A percentile compares a stretch with the other conserved stretches of the same genome.
Conservation (phyloP, 2,888 invertebrate species). For the Xylota sylvarum region DNA sequence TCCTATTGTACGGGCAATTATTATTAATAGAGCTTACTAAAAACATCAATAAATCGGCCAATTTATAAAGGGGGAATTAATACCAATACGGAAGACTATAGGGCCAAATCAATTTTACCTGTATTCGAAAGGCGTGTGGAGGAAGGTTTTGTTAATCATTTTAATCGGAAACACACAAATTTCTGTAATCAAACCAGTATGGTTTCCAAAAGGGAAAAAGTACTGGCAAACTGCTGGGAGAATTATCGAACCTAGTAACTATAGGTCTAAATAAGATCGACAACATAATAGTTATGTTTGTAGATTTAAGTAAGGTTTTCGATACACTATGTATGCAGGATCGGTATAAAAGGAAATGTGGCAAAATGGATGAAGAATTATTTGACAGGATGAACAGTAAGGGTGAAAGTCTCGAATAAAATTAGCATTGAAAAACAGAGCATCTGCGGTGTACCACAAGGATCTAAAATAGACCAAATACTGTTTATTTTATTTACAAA, state of each 20-base stretch:
- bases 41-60: too few species aligned
- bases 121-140: not conserved
- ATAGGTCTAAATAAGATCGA: too few species aligned
- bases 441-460: not conserved
- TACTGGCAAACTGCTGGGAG: not conserved
- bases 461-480: not conserved
- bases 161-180: not conserved
- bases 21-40: too few species aligned
- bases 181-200: not conserved
- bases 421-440: not conserved
- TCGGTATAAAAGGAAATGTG: not conserved
- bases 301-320: not conserved
- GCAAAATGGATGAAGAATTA: too few species aligned
- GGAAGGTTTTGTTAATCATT: not conserved
- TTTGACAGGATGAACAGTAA: not conserved
- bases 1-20: too few species aligned
- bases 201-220: not conserved
- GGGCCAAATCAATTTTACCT: too few species aligned
- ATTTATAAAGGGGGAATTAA: too few species aligned
- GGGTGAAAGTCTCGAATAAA: not conserved
- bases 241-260: too few species aligned
- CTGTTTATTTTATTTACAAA: not conserved
- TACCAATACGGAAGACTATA: not conserved
- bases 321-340: not conserved
- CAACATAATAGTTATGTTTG: not conserved